Base-by-base conservation (phyloP, 1,140 invertebrate genomes). In the Tetragonula clypearis region DNA sequence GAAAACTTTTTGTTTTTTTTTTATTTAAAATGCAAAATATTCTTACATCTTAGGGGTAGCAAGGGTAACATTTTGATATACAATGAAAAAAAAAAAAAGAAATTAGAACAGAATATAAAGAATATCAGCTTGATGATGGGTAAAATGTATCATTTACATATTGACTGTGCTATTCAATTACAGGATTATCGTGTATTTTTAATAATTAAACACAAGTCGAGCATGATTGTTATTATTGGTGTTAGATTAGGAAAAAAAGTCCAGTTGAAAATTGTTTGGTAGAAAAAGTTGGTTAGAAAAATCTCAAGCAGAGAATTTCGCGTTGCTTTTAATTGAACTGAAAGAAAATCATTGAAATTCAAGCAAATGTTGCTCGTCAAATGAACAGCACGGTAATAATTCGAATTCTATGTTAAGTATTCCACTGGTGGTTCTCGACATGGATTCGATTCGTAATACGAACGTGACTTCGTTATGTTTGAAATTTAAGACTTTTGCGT, bases 391-490 rank as follows among this genome's bases (percentile, higher is more conserved):
- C 8, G 41, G 21, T 21, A 69, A 69, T 69, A 69, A 69, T 41
- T 69, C 9, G 19, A 69, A 41, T 69, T 49, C 41, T 49, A 49
- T 0, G 41, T 49, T 49, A 49, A 49, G n/a, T 12, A 69, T 69
- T 69, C 68, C 21, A 11, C 11, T 23, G 23, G 41, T 41, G 19
- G 35, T 35, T 41, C 2, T 19, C 19, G 1, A 23, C 30, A 35
- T 12, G 30, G 11, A 35, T 23, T 23, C 19, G 19, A 12, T 69
- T 69, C 68, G 68, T 23, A 69, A 69, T 69, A 69, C 35, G 35
- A 41, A 69, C 68, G 68, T 69, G 68, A 69, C 68, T 69, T 69
- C 68, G 68, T 69, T 69, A 26, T 69, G 15, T 69, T 41, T 69
- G 2, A 35, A 30, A 69, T 69, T 41, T 69, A 35, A 19, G 68